Conservation (phyloP, 2,888 invertebrate species). For the Hypercompe scribonia region DNA sequence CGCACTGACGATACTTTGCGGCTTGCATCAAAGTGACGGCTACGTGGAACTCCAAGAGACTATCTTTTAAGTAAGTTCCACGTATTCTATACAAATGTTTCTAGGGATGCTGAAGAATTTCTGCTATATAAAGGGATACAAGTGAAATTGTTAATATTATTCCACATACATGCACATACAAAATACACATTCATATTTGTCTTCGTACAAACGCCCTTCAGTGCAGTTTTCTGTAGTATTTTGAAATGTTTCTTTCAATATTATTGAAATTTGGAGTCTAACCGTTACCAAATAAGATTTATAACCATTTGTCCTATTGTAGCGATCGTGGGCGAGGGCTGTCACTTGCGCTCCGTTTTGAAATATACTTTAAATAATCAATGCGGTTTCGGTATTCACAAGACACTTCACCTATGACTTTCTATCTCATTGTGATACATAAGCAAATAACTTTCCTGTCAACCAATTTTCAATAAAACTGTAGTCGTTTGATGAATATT, state of each 20-base stretch:
- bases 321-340: background rate
- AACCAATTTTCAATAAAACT: constrained; percentile 17
- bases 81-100: background rate
- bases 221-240: background rate
- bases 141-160: background rate
- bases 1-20: background rate
- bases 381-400: constrained; percentile 1
- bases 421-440: constrained; percentile 7
- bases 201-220: background rate
- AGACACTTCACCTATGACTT: constrained; percentile 15
- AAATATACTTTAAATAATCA: background rate
- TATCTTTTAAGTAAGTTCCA: background rate
- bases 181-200: background rate
- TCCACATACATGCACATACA: background rate
- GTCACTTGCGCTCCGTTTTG: background rate
- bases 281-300: background rate
- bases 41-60: background rate
- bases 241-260: background rate
- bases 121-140: background rate
- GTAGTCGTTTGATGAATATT: constrained; percentile 13
- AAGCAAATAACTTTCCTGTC: constrained; percentile 11
- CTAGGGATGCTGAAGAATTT: background rate
- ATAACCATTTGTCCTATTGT: background rate
- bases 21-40: background rate
- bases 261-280: background rate